Base-by-base conservation (phyloP, 2,113 vertebrate species). In the Larimichthys crocea region DNA sequence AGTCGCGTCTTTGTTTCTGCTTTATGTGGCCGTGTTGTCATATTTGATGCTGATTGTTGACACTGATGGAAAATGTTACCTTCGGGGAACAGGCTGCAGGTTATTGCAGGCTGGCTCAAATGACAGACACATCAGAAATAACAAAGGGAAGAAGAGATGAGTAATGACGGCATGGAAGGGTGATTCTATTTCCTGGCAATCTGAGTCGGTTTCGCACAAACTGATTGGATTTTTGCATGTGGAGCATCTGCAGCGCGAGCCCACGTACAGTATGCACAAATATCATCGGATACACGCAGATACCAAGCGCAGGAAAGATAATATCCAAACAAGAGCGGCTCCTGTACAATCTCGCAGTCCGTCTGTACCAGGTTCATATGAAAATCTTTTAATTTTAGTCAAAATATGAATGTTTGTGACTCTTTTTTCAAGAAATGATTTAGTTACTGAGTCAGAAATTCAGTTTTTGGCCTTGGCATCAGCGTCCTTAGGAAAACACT, bases 131-230 rank as follows among this genome's bases (percentile, higher is more conserved):
- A 17, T 67, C 72, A 29, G 62, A 68, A 62, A 76, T 40, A 82
- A 84, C 74, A 75, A 52, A 63, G 53, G 53, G 62, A 22, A 35
- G 66, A 66, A 62, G 61, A 71, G 73, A 86, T 82, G 79, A 88
- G 67, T 82, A 56, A 86, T 80, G 76, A 49, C 65, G 19, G 26
- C 22, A 35, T 65, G 48, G 66, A 64, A 40, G 71, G 61, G 19
- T 17, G 76, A 81, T 72, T 88, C 44, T 65, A 20, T 79, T 87
- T 82, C 65, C 81, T 85, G 86, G 26, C 74, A 65, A 55, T 90
- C 46, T 14, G 53, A 86, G 55, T 59, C n/a, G 64, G n/a, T 59
- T 79, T 84, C 57, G 46, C 50, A 57, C 29, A 64, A 79, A 66
- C 56, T 63, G 73, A 65, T 76, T 79, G 65, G 69, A 76, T 82